phyloP scores from a whole-genome alignment of 2,888 invertebrate genomes.

The Sialis lutaria region DNA sequence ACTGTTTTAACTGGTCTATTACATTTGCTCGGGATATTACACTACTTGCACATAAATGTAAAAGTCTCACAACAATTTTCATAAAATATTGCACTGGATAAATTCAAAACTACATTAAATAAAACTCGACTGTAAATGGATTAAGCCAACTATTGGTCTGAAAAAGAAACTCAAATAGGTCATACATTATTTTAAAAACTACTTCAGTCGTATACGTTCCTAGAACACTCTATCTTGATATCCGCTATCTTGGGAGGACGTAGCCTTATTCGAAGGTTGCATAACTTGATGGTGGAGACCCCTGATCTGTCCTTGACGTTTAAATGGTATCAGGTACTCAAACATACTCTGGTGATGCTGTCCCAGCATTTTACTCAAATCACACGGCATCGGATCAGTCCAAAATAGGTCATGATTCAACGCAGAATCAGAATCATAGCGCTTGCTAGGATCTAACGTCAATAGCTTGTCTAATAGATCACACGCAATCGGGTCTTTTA shows the following conservation, averaged over 20 bases:
- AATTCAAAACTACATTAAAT: too few relatives aligned
- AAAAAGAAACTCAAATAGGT: too few relatives aligned
- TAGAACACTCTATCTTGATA: constrained; percentile 77
- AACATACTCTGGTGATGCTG: constrained; percentile 89
- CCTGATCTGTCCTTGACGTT: constrained; percentile 48
- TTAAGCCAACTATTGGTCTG: too few relatives aligned
- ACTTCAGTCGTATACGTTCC: not conserved
- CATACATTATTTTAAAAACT: not conserved
- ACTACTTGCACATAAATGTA: too few relatives aligned
- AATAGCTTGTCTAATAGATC: constrained; percentile 84
- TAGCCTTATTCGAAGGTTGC: constrained; percentile 30
- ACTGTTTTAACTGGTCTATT: too few relatives aligned
- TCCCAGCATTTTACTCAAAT: constrained; percentile 78
- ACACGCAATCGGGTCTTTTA: constrained; percentile 82
- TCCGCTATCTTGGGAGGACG: constrained; percentile 50
- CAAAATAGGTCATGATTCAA: constrained; percentile 97
- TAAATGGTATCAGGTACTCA: constrained; percentile 69
- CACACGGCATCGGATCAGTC: constrained; percentile 92
- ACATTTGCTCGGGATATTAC: too few relatives aligned
- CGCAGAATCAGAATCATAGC: constrained; percentile 79
- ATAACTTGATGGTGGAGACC: constrained; percentile 42
- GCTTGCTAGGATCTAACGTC: constrained; percentile 78
- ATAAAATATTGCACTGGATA: too few relatives aligned
- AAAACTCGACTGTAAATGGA: too few relatives aligned
- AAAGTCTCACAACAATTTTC: too few relatives aligned